Evolutionary conservation across 2,888 invertebrate species (phyloP).

Genomic region (Myopa testacea): DNA sequence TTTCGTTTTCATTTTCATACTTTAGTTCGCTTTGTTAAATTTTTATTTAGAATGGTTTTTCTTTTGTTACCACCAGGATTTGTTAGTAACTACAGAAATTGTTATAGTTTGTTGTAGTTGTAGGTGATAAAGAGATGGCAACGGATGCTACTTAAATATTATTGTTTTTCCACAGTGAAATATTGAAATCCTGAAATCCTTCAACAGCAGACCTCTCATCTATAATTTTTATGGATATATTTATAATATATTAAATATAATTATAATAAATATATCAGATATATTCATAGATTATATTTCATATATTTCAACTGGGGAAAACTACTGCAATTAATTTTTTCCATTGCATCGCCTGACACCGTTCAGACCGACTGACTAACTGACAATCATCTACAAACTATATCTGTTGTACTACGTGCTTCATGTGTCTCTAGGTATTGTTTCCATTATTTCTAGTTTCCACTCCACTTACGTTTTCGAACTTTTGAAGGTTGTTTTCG

Average conservation of each 20-base stretch:
- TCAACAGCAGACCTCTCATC: too few species aligned
- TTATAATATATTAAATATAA: too few species aligned
- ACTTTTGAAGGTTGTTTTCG: slow-evolving; percentile 41
- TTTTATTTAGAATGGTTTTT: slow-evolving; percentile 5
- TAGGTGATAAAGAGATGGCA: too few species aligned
- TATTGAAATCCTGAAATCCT: too few species aligned
- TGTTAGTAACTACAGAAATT: slow-evolving; percentile 5
- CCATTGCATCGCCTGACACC: background rate
- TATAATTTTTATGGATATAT: too few species aligned
- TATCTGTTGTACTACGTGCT: slow-evolving; percentile 21
- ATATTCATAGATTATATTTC: too few species aligned
- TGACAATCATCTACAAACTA: slow-evolving; percentile 1
- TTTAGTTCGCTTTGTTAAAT: slow-evolving; percentile 11
- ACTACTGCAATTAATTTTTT: background rate
- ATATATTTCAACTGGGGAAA: background rate
- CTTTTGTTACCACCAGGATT: background rate
- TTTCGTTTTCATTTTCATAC: slow-evolving; percentile 20
- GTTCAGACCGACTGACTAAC: slow-evolving; percentile 18
- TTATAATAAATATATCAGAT: too few species aligned
- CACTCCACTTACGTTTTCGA: slow-evolving; percentile 38
- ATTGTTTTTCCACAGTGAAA: too few species aligned
- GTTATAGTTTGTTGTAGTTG: too few species aligned
- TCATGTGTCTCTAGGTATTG: slow-evolving; percentile 13
- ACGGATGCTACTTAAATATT: too few species aligned
- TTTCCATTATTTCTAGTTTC: slow-evolving; percentile 34